Conservation (phyloP, 2,888 invertebrate genomes). For the Abrostola tripartita region DNA sequence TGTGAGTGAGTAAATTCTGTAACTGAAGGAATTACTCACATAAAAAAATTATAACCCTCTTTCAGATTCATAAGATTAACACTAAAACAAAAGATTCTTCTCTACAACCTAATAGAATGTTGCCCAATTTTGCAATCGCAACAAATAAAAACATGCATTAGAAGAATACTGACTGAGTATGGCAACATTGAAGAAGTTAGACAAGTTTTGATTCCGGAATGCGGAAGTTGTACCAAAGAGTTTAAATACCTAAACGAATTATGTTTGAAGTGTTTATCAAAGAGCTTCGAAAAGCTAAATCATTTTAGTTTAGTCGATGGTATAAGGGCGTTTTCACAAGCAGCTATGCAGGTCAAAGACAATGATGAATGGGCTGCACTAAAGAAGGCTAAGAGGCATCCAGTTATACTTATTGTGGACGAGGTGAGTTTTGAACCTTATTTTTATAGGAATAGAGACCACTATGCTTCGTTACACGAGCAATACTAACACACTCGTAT, state of each 20-base stretch:
- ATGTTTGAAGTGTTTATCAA: constrained; percentile 77
- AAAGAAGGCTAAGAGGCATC: constrained; percentile 85
- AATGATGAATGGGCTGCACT: constrained; percentile 75
- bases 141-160: constrained; percentile 76
- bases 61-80: constrained; percentile 76
- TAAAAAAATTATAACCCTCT: constrained; percentile 27
- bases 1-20: neutral
- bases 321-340: constrained; percentile 78
- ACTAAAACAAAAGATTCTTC: constrained; percentile 74
- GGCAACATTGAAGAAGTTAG: constrained; percentile 72
- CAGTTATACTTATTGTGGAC: constrained; percentile 91
- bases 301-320: constrained; percentile 77
- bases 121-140: constrained; percentile 69
- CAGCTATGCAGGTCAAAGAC: constrained; percentile 75
- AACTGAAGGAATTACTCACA: neutral
- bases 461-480: too few relatives aligned
- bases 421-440: constrained; percentile 81
- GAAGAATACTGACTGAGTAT: constrained; percentile 78
- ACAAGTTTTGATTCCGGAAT: constrained; percentile 61
- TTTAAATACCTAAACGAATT: constrained; percentile 71
- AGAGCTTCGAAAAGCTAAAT: constrained; percentile 74
- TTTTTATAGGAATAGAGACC: neutral
- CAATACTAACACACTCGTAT: too few relatives aligned
- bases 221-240: constrained; percentile 68
- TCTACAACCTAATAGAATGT: constrained; percentile 80